Percentiles rank a stretch among this genome's conserved stretches.
phyloP scores from a whole-genome alignment of 1,140 invertebrate genomes.

The Dendrolimus punctatus region DNA sequence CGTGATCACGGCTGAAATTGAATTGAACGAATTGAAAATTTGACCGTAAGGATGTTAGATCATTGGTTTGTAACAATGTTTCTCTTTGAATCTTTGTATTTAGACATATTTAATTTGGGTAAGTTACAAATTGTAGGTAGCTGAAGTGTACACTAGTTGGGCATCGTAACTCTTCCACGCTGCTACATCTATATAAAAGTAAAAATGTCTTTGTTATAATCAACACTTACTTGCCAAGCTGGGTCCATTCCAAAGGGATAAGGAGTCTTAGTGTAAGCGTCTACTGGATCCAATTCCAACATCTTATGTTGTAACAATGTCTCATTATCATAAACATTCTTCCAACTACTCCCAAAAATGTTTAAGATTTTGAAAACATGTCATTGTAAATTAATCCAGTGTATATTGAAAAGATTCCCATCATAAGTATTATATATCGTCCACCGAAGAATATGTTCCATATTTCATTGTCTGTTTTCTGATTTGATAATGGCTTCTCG shows the following conservation, averaged over 20 bases:
- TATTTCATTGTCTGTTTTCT: slow-evolving; percentile 77
- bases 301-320: slow-evolving; percentile 56
- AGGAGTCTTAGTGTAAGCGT: slow-evolving; percentile 58
- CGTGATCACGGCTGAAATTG: too few species aligned
- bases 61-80: too few species aligned
- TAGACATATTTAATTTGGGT: too few species aligned
- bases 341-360: slow-evolving; percentile 85
- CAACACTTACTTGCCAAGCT: slow-evolving; percentile 75
- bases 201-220: neutral
- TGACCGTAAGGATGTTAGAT: too few species aligned
- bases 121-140: too few species aligned
- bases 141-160: too few species aligned
- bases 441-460: slow-evolving; percentile 89
- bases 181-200: too few species aligned
- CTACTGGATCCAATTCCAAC: slow-evolving; percentile 75
- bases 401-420: slow-evolving; percentile 89
- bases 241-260: slow-evolving; percentile 90
- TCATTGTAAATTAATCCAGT: slow-evolving; percentile 91
- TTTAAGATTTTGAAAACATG: slow-evolving; percentile 88
- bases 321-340: slow-evolving; percentile 67
- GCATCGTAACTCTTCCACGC: too few species aligned
- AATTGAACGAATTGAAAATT: too few species aligned
- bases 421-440: slow-evolving; percentile 87
- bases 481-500: slow-evolving; percentile 72
- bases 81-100: too few species aligned